These are phyloP conservation scores for Colletes latitarsis DNA, from an alignment of 1,140 invertebrate species.

Conservation along the genomic window DNA sequence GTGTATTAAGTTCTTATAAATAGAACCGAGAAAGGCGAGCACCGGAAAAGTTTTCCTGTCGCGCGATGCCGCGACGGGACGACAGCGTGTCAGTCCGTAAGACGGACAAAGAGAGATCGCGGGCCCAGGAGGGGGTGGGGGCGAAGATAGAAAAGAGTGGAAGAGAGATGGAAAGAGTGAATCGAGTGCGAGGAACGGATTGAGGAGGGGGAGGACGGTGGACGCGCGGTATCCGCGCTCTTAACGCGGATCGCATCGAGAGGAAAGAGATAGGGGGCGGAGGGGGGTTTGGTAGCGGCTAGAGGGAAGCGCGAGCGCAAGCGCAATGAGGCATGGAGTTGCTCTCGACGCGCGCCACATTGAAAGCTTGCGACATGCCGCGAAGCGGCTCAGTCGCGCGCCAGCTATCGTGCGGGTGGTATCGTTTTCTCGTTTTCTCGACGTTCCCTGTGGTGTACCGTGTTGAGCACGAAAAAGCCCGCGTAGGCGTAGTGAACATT, in stretches of 20 bases:
- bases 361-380: constrained; percentile 80
- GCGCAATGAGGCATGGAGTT: constrained; percentile 55
- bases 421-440: constrained; percentile 35
- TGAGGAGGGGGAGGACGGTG: not conserved
- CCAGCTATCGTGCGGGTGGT: constrained; percentile 73
- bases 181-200: not conserved
- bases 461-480: constrained; percentile 41
- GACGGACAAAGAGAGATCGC: constrained; percentile 24
- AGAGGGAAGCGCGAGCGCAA: constrained; percentile 57
- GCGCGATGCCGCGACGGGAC: constrained; percentile 46
- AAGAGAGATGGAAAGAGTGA: constrained; percentile 9
- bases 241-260: constrained; percentile 38
- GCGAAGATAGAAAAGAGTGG: not conserved
- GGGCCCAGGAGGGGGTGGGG: not conserved
- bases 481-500: constrained; percentile 45
- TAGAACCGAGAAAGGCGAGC: constrained; percentile 57
- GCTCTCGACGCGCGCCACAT: constrained; percentile 70
- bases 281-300: not conserved
- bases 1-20: constrained; percentile 43
- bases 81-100: constrained; percentile 11
- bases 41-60: constrained; percentile 66
- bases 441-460: constrained; percentile 43
- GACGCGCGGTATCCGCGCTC: constrained; percentile 37
- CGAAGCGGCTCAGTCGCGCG: constrained; percentile 77
- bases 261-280: constrained; percentile 20